A percentile compares a stretch with the other conserved stretches of the same genome.
These are phyloP conservation scores for Tapirus terrestris DNA, from an alignment of 2,113 vertebrate species.

Conservation along the genomic window DNA sequence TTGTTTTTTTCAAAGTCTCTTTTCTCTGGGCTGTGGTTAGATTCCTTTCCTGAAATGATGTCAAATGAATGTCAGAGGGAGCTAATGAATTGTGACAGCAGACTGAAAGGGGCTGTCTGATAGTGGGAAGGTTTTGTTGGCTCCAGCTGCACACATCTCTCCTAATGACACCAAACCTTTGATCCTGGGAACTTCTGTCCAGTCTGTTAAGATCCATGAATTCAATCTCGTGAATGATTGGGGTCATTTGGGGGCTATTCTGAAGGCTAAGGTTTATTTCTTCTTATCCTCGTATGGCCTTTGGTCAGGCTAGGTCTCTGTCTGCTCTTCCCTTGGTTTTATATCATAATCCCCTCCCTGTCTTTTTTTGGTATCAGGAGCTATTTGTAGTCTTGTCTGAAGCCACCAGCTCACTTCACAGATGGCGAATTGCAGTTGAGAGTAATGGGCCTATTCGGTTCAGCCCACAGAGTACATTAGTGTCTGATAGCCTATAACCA, in stretches of 20 bases:
- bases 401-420: constrained; percentile 79
- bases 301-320: not conserved
- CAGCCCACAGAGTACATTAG: constrained; percentile 79
- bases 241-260: not conserved
- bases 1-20: not conserved
- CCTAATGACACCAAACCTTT: constrained; percentile 48
- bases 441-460: constrained; percentile 80
- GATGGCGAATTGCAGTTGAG: constrained; percentile 79
- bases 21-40: not conserved
- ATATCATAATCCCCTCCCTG: constrained; percentile 9
- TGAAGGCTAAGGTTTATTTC: constrained; percentile 2
- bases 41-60: constrained; percentile 54
- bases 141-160: constrained; percentile 49
- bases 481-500: constrained; percentile 77
- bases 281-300: not conserved
- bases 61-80: constrained; percentile 66
- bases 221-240: not conserved
- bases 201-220: not conserved
- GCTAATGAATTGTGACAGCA: constrained; percentile 70
- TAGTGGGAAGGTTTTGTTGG: not conserved
- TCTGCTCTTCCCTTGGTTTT: constrained; percentile 56
- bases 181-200: not conserved
- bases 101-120: not conserved
- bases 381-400: constrained; percentile 78
- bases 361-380: constrained; percentile 62